Base-by-base conservation (phyloP, 2,113 vertebrate genomes). In the Athene cunicularia region DNA sequence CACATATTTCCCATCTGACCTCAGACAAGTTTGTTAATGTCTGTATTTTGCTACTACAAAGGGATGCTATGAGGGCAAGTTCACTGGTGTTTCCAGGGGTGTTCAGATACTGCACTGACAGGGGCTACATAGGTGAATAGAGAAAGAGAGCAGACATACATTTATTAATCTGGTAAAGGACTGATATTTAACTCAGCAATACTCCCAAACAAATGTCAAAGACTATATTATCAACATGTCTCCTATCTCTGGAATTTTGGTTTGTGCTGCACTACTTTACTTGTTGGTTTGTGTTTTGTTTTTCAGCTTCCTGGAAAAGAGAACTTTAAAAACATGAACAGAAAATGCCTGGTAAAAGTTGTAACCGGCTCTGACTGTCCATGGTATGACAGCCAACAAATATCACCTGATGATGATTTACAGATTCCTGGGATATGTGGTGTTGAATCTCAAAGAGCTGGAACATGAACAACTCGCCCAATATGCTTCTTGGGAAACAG, bases 241-340 rank as follows among this genome's bases (percentile, higher is more conserved):
- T 92, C 56, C 94, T 97, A 96, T 92, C 86, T 97, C 75, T 94
- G 89, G 91, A 95, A 91, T 88, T 95, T 79, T 97, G 67, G 72
- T 96, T 86, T 86, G 39, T 28, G 39, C 86, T 87, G 30, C 82
- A 58, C 56, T 91, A 53, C 63, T 95, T 92, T 39, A 55, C 50
- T 86, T 53, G 49, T 56, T 88, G 55, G 66, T 97, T 94, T 80
- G 73, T 85, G 71, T 59, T 87, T 95, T 89, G 45, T 92, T 96
- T 95, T 81, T 64, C 32, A 90, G 89, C 86, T 71, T 95, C 88
- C 89, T 72, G 91, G 83, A 79, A 81, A 80, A 86, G 45, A 63
- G 71, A 85, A 71, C 37, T 73, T 91, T 50, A 70, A 84, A 80
- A 96, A 84, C 37, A 90, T 17, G 22, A 87, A 37, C 52, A 74